Conservation (phyloP, 2,113 vertebrate species). For the Zeus faber region DNA sequence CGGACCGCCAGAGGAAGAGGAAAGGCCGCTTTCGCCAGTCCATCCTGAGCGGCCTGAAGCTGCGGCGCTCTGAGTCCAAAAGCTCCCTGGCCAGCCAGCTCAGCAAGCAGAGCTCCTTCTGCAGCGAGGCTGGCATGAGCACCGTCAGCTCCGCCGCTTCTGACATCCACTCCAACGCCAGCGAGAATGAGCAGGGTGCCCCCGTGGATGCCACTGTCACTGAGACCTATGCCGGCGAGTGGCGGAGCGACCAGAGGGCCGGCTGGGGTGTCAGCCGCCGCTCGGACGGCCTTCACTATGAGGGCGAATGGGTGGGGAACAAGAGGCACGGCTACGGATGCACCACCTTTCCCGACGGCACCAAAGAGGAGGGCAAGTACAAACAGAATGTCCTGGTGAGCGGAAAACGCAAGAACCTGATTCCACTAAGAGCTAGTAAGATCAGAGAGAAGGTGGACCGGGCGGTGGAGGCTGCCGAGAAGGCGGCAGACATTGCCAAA, state of each 20-base stretch:
- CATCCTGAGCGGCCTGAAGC: slow-evolving; percentile 91
- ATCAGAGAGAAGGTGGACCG: slow-evolving; percentile 98
- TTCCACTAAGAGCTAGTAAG: slow-evolving; percentile 94
- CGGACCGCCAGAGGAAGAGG: slow-evolving; percentile 88
- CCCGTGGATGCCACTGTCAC: slow-evolving; percentile 96
- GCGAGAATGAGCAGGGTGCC: slow-evolving; percentile 88
- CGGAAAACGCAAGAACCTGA: slow-evolving; percentile 96
- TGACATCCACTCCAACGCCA: slow-evolving; percentile 94
- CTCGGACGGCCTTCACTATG: slow-evolving; percentile 90
- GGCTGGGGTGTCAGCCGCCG: slow-evolving; percentile 93
- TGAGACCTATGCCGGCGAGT: slow-evolving; percentile 92
- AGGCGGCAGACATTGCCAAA: slow-evolving; percentile 91
- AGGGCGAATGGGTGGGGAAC: slow-evolving; percentile 93
- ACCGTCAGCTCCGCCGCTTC: slow-evolving; percentile 93
- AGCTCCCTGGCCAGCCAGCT: slow-evolving; percentile 96
- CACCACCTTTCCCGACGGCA: slow-evolving; percentile 94
- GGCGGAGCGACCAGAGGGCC: slow-evolving; percentile 90
- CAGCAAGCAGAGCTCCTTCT: slow-evolving; percentile 99
- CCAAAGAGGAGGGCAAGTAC: slow-evolving; percentile 98
- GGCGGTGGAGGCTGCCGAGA: slow-evolving; percentile 87
- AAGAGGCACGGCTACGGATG: slow-evolving; percentile 95
- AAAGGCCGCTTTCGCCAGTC: slow-evolving; percentile 94
- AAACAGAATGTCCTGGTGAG: slow-evolving; percentile 94
- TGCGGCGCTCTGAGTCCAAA: slow-evolving; percentile 95
- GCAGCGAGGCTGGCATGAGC: slow-evolving; percentile 96